phyloP scores from a whole-genome alignment of 2,797 vertebrate genomes.

The Pyrocephalus nanus region DNA sequence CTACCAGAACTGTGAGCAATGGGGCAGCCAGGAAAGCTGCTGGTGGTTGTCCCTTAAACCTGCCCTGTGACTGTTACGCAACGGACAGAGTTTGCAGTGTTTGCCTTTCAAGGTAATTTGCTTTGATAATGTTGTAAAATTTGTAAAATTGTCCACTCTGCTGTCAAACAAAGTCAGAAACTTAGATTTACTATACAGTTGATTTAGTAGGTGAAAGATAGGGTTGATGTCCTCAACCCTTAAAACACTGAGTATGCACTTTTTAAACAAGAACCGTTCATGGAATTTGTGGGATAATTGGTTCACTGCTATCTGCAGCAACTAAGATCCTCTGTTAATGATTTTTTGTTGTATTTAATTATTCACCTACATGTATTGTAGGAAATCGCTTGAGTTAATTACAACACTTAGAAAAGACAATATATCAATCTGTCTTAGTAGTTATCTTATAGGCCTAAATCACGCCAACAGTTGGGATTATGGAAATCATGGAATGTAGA shows the following conservation, averaged over 20 bases:
- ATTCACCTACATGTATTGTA: not conserved
- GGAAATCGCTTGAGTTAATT: not conserved
- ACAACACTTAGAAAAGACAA: not conserved
- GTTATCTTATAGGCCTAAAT: not conserved
- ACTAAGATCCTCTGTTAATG: not conserved
- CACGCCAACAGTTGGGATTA: not conserved
- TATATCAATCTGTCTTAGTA: not conserved
- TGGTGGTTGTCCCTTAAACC: constrained; percentile 65
- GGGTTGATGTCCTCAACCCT: not conserved
- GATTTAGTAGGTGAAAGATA: constrained; percentile 7
- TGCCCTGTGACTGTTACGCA: constrained; percentile 89
- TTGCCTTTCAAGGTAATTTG: constrained; percentile 91
- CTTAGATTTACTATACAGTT: constrained; percentile 4
- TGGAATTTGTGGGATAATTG: not conserved
- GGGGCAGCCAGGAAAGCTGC: constrained; percentile 73
- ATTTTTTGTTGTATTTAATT: not conserved
- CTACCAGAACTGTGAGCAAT: constrained; percentile 73
- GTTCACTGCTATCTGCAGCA: not conserved
- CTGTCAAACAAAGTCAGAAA: constrained; percentile 27
- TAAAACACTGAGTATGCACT: not conserved
- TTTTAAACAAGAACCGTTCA: not conserved
- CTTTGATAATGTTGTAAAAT: constrained; percentile 49
- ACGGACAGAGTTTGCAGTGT: constrained; percentile 91
- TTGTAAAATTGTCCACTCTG: constrained; percentile 39
- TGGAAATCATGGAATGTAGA: not conserved